A percentile compares a stretch with the other conserved stretches of the same genome.
Evolutionary conservation across 1,140 invertebrate species (phyloP).

Genomic region (Phenacoccus solenopsis): DNA sequence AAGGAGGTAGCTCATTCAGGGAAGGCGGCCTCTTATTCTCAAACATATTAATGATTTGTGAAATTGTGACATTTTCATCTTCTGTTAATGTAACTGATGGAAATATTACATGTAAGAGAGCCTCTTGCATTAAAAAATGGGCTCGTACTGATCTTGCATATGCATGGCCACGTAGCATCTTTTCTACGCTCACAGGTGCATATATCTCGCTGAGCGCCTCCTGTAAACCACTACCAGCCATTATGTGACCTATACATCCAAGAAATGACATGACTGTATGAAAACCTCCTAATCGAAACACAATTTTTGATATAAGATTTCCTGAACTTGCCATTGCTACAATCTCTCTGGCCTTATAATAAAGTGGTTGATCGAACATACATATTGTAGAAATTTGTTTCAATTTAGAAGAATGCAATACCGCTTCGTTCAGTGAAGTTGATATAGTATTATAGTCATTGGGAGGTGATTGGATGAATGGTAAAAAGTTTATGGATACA

Average conservation of each 20-base stretch:
- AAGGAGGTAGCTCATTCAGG: too few species aligned
- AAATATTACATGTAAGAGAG: constrained; percentile 23
- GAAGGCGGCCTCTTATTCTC: constrained; percentile 28
- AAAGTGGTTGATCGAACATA: constrained; percentile 32
- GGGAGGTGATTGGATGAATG: constrained; percentile 8
- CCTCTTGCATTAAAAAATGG: constrained; percentile 31
- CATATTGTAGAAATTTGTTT: constrained; percentile 27
- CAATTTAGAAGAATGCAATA: background rate
- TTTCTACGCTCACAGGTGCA: constrained; percentile 31
- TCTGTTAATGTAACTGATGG: constrained; percentile 19
- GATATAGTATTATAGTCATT: background rate
- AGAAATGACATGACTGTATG: constrained; percentile 29
- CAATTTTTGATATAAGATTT: background rate
- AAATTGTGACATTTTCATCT: constrained; percentile 23
- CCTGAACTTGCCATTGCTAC: background rate
- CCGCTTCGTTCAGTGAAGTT: background rate
- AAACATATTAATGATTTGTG: constrained; percentile 29
- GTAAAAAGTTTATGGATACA: background rate
- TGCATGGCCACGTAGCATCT: constrained; percentile 33
- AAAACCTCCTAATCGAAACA: constrained; percentile 27
- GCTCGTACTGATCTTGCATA: constrained; percentile 31
- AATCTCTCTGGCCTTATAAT: constrained; percentile 28
- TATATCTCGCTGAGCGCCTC: constrained; percentile 28
- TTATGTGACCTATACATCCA: constrained; percentile 25
- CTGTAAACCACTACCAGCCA: constrained; percentile 25